Base-by-base conservation (phyloP, 2,113 vertebrate species). In the Hystrix cristata region DNA sequence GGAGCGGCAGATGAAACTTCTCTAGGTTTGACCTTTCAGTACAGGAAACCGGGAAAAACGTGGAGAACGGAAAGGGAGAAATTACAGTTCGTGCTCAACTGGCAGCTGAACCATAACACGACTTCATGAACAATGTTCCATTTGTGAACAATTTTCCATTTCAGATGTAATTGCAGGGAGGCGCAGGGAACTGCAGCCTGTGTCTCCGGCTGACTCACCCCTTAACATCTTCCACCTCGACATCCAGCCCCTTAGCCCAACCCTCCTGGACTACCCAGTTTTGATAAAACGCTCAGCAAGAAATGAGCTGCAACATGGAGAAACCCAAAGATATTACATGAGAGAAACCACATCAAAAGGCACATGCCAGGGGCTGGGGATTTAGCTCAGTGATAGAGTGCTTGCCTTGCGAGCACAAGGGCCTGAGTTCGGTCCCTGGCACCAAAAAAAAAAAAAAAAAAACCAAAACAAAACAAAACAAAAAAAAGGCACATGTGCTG, bases 71-170 rank as follows among this genome's bases (percentile, higher is more conserved):
- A 25, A 65, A 48, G 19, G 31, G 55, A 60, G 67, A 38, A 84
- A 25, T 5, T 0, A 34, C 31, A 2, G 6, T 7, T 10, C 0
- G 19, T 0, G 29, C 43, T 15, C 0, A 11, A 9, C 0, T 19
- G 46, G 34, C 53, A 34, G 48, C 46, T 12, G 48, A 71, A 1
- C 21, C 0, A n/a, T 2, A 46, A 14, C 62, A 57, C 0, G 0
- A 34, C 10, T n/a, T 23, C 25, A 34, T 6, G 7, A 16, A 48
- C 60, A 64, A 11, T 1, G 0, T 12, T 46, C 15, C 12, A 19
- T 5, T 4, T 0, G 31, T 7, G 76, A 53, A 57, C 1, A 23
- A 2, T 27, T 60, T 8, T 84, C 64, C 64, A 72, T 29, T 29
- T 78, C 1, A 7, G 62, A n/a, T 0, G 7, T 25, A 8, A 21